Base-by-base conservation (phyloP, 2,113 vertebrate genomes). In the Candoia aspera region DNA sequence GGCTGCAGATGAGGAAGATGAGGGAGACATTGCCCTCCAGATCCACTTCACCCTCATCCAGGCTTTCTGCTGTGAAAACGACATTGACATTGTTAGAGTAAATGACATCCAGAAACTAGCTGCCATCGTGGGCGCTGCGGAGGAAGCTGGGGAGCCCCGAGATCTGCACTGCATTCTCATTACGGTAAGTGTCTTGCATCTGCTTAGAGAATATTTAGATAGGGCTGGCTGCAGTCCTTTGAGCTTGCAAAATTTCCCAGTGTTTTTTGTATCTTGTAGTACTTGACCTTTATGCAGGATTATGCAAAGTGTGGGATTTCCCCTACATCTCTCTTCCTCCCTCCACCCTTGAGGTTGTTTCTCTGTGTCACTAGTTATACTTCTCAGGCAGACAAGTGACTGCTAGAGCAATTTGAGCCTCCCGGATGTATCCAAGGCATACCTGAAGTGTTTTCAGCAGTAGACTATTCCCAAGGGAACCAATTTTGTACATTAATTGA, bases 41-140 rank as follows among this genome's bases (percentile, higher is more conserved):
- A 99, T 99, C 94, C 99, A 99, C 96, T 99, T 99, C 96, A 99
- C 99, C 0, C 97, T 99, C 88, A 99, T 99, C 93, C 99, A 99
- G 95, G 98, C 99, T 0, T 99, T 99, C 95, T 99, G 99, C 96
- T 99, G 99, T 26, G 99, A 99, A 95, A 99, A 99, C 57, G 98
- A 98, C 96, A 99, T 99, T 54, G 99, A 99, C 97, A 99, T 99
- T 9, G 99, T 99, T 93, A 97, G 99, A 0, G 98, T 99, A 58
- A 98, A 97, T 21, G 99, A 99, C 64, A 98, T 98, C 89, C 98
- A 97, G 94, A 97, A 98, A 62, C 97, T 99, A 92, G 98, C 98
- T 0, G 97, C 98, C 42, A 98, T 99, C 88, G 97, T 99, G 95
- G 98, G 98, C n/a, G 91, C 96, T 0, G 95, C 97, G 1, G 98